Evolutionary conservation across 2,888 invertebrate species (phyloP).

Genomic region (Acronicta alni): DNA sequence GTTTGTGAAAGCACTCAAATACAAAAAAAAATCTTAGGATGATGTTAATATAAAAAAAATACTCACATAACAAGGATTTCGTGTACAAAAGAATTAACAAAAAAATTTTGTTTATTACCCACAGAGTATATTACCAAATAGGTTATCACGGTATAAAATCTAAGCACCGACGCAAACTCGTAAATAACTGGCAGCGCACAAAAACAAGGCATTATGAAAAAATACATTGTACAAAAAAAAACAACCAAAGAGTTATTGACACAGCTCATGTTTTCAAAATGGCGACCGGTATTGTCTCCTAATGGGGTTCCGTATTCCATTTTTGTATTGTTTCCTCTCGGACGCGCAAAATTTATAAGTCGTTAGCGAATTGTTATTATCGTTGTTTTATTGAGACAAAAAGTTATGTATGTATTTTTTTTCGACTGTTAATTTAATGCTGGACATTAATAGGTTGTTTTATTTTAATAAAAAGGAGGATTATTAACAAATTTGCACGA

Average conservation of each 20-base stretch:
- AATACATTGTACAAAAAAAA: constrained; percentile 57
- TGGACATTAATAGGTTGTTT: constrained; percentile 39
- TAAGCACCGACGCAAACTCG: constrained; percentile 43
- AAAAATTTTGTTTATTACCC: constrained; percentile 14
- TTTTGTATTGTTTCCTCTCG: constrained; percentile 56
- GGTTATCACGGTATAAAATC: constrained; percentile 46
- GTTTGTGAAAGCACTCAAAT: too few species aligned
- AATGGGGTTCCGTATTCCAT: constrained; percentile 60
- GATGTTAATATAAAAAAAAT: too few species aligned
- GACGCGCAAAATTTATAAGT: constrained; percentile 57
- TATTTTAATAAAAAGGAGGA: constrained; percentile 38
- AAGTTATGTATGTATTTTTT: constrained; percentile 43
- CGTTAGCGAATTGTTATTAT: constrained; percentile 54
- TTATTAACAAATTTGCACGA: constrained; percentile 41
- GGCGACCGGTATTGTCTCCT: constrained; percentile 66
- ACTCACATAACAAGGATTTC: too few species aligned
- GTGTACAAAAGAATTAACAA: constrained; percentile 12
- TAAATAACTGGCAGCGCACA: constrained; percentile 50
- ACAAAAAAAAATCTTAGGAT: too few species aligned
- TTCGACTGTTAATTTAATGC: constrained; percentile 54
- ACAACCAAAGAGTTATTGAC: constrained; percentile 71
- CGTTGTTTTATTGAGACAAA: constrained; percentile 52
- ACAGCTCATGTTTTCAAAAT: constrained; percentile 63
- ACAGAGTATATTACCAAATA: constrained; percentile 29
- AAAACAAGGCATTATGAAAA: constrained; percentile 51